Percentiles rank a stretch among this genome's conserved stretches.
Conservation (phyloP, 2,888 invertebrate species). For the Diaphora mendica region DNA sequence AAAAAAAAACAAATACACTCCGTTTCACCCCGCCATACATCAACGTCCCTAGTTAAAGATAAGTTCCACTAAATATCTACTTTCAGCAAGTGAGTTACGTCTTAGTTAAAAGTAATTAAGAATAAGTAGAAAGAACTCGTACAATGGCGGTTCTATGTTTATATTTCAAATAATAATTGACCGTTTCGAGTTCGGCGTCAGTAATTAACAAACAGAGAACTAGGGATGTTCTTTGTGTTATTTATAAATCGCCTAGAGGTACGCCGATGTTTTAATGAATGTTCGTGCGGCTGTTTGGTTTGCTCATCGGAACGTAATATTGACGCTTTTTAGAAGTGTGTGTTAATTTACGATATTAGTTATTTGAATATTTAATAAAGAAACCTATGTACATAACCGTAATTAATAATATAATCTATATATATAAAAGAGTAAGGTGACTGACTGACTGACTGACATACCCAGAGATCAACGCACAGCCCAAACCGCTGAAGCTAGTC, state of each 20-base stretch:
- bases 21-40: conserved; percentile 75
- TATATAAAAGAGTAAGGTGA: no score
- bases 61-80: conserved; percentile 77
- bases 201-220: conserved; percentile 80
- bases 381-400: no score
- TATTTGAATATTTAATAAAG: conserved; percentile 27
- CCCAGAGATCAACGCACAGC: no score
- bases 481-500: no score
- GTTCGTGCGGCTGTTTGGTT: conserved; percentile 48
- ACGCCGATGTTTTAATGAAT: conserved; percentile 57
- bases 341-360: conserved; percentile 23
- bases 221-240: conserved; percentile 58
- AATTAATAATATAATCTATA: no score
- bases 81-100: conserved; percentile 82
- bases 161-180: conserved; percentile 76
- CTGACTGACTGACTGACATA: no score
- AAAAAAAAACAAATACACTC: conserved; percentile 64
- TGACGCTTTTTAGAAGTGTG: conserved; percentile 21
- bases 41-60: conserved; percentile 75
- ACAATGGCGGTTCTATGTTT: conserved; percentile 65
- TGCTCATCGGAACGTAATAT: conserved; percentile 39
- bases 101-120: conserved; percentile 84
- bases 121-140: conserved; percentile 76
- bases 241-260: conserved; percentile 65
- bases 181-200: conserved; percentile 66